Percentiles rank a stretch among this genome's conserved stretches.
phyloP scores from a whole-genome alignment of 2,113 vertebrate genomes.

The Podarcis muralis region DNA sequence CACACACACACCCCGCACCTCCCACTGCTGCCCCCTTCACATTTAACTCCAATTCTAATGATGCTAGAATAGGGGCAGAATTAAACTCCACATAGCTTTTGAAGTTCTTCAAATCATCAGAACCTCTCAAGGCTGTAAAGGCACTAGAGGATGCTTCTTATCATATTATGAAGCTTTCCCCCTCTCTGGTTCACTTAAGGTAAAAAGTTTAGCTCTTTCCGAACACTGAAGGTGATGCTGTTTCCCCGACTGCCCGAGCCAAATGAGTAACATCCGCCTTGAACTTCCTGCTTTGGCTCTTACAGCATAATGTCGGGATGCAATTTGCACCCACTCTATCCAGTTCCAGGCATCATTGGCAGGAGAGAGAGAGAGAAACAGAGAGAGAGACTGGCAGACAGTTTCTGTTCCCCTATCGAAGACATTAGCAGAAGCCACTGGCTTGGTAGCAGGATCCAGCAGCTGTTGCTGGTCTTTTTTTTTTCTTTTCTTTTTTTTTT shows the following conservation, averaged over 20 bases:
- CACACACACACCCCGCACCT: no score
- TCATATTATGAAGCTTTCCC: background rate
- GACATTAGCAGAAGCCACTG: slow-evolving; percentile 6
- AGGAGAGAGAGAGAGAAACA: background rate
- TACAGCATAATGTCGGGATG: background rate
- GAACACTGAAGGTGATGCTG: background rate
- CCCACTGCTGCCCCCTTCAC: no score
- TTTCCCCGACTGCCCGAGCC: background rate
- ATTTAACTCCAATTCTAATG: no score
- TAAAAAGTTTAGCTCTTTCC: background rate
- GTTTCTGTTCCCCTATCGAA: slow-evolving; percentile 11
- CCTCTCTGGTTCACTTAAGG: background rate
- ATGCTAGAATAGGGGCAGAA: no score
- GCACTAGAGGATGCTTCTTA: background rate
- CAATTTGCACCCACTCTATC: slow-evolving; percentile 6
- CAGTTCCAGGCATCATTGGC: background rate
- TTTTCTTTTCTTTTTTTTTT: background rate
- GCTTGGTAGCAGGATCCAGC: slow-evolving; percentile 10
- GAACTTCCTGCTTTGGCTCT: background rate
- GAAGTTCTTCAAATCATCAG: no score
- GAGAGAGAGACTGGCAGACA: background rate
- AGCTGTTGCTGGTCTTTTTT: slow-evolving; percentile 19
- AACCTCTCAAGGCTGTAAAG: background rate
- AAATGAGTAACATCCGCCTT: background rate
- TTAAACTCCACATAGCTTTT: no score